Evolutionary conservation across 2,888 invertebrate genomes (phyloP), one percentile per base, ranked within the genome.

Genomic region (Papilio gigon): DNA sequence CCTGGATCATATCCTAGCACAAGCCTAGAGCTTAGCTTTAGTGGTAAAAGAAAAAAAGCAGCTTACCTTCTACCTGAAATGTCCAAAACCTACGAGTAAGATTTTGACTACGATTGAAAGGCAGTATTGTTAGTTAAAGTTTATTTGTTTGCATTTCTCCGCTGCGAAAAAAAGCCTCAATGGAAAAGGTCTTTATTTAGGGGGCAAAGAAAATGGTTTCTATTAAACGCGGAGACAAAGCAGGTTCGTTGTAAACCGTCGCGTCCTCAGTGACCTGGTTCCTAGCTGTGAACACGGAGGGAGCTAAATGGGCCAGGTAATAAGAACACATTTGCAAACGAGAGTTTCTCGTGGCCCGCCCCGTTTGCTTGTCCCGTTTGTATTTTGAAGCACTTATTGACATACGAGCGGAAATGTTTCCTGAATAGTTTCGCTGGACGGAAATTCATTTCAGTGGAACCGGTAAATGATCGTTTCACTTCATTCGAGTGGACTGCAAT

Each of bases 291-390:
- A 33, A 65, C 20, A 12, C 40, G 22, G 37, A 35, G 42, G 27
- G 27, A 65, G 56, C 30, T 65, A 47, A 65, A 65, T 56, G 65
- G 65, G 65, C 35, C 65, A 65, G 65, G 56, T 56, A 65, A 56
- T 65, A 65, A 56, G 35, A 53, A 56, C 64, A 56, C 56, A 65
- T 56, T 37, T 8, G 56, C 56, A 53, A 56, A 56, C 64, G 30
- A 53, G 30, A 11, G 17, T 65, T 53, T 53, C 65, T 40, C 65
- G 27, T 65, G 37, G 8, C 25, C 63, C 35, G 30, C 22, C 50
- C 44, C 47, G 20, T 33, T 20, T 63, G 35, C 44, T 44, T 62
- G 44, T 62, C 42, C 61, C 40, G 30, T 30, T 44, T 50, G 50
- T 47, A 33, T 50, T 63, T 63, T 62, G 20, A 62, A 42, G 62